A percentile compares a stretch with the other conserved stretches of the same genome.
Conservation (phyloP, 2,888 invertebrate genomes). For the Diaprepes abbreviatus region DNA sequence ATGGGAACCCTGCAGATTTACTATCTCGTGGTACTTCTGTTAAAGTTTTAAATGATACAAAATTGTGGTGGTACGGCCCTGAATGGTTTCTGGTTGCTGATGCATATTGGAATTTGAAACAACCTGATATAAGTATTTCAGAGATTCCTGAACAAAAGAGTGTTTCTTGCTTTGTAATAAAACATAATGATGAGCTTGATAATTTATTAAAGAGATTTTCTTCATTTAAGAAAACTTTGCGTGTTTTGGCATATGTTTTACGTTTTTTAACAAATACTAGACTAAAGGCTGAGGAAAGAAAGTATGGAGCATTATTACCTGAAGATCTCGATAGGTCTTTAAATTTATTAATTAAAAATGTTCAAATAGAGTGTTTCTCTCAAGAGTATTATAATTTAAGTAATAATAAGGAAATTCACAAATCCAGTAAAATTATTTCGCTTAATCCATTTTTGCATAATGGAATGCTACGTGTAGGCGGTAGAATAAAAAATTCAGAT, state of each 20-base stretch:
- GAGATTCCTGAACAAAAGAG: constrained; percentile 17
- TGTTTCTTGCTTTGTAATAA: constrained; percentile 7
- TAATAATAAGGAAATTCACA: background rate
- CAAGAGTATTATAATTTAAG: constrained; percentile 25
- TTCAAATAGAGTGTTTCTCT: constrained; percentile 28
- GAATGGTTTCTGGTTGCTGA: background rate
- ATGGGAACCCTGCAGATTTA: constrained; percentile 44
- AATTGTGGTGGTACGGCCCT: constrained; percentile 22
- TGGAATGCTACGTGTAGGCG: constrained; percentile 40
- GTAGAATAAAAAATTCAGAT: constrained; percentile 34
- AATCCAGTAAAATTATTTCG: constrained; percentile 25
- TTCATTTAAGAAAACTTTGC: background rate
- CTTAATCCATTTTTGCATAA: constrained; percentile 45
- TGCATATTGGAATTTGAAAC: background rate
- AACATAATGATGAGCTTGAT: background rate
- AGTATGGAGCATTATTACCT: background rate
- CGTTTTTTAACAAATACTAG: constrained; percentile 22
- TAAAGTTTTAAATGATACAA: background rate
- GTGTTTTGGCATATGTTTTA: constrained; percentile 14
- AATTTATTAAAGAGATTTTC: constrained; percentile 2
- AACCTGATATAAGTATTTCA: background rate
- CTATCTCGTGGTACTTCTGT: constrained; percentile 16
- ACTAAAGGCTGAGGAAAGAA: background rate
- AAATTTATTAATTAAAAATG: constrained; percentile 21
- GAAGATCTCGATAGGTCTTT: constrained; percentile 24